A percentile compares a stretch with the other conserved stretches of the same genome.
phyloP scores from a whole-genome alignment of 2,888 invertebrate species.

The Branchellion lobata region DNA sequence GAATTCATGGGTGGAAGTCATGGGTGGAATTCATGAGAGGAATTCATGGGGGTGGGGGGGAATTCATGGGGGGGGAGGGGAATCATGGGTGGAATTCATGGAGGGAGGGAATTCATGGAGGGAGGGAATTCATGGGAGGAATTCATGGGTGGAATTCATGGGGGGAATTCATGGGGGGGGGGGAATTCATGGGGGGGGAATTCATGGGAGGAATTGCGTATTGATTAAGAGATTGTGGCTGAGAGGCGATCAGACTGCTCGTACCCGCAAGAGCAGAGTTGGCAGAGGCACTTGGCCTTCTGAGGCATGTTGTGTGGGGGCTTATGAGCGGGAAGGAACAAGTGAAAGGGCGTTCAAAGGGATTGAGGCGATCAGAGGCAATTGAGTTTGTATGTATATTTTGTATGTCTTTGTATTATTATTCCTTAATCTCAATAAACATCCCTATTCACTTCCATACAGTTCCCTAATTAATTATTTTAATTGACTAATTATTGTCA shows the following conservation, averaged over 20 bases:
- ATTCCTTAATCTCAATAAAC: too few relatives aligned
- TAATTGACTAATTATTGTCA: too few relatives aligned
- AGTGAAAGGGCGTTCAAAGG: too few relatives aligned
- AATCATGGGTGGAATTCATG: neutral
- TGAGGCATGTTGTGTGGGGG: neutral
- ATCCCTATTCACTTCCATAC: too few relatives aligned
- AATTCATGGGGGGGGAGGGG: neutral
- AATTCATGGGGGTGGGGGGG: neutral
- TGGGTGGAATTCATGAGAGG: too few relatives aligned
- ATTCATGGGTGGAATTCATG: conserved; percentile 27
- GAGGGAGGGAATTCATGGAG: neutral
- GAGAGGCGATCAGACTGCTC: neutral
- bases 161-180: conserved; percentile 8
- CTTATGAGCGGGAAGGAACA: too few relatives aligned
- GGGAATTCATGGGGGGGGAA: neutral
- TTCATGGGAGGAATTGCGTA: too few relatives aligned
- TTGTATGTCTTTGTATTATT: too few relatives aligned
- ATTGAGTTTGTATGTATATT: too few relatives aligned
- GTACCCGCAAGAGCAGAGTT: neutral
- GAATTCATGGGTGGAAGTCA: neutral
- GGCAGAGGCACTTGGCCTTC: neutral
- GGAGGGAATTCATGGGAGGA: neutral
- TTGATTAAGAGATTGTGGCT: too few relatives aligned
- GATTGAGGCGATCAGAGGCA: too few relatives aligned
- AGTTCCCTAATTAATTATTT: too few relatives aligned